Conservation (phyloP, 1,140 invertebrate species). For the Cryptotermes secundus region DNA sequence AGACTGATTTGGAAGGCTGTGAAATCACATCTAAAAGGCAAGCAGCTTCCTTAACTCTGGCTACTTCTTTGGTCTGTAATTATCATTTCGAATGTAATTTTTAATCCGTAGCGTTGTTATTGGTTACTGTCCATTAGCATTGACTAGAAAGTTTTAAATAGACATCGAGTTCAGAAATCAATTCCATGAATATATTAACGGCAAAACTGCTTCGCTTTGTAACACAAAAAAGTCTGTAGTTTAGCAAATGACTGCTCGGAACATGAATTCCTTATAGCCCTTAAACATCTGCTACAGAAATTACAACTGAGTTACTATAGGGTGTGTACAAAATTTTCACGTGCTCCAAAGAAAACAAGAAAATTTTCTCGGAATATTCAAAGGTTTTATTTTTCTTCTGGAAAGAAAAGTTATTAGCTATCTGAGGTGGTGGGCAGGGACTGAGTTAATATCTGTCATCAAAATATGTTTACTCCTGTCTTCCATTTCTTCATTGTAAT, state of each 20-base stretch:
- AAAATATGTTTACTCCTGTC: not conserved
- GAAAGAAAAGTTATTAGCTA: too few relatives aligned
- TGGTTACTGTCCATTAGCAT: not conserved
- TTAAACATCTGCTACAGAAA: not conserved
- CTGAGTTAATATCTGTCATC: not conserved
- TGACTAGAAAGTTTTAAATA: not conserved
- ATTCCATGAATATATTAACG: not conserved
- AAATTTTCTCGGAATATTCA: too few relatives aligned
- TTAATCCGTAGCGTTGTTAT: not conserved
- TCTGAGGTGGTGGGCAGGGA: not conserved
- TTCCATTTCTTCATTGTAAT: not conserved
- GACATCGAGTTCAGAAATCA: not conserved
- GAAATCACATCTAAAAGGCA: too few relatives aligned
- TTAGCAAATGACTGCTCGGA: not conserved
- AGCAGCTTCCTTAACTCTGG: too few relatives aligned
- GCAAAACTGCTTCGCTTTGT: not conserved
- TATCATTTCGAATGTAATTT: not conserved
- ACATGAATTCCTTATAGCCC: too few relatives aligned
- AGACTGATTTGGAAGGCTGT: too few relatives aligned
- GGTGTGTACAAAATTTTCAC: not conserved
- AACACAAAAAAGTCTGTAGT: not conserved
- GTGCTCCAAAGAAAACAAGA: too few relatives aligned
- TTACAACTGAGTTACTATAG: not conserved
- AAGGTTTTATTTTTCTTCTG: too few relatives aligned
- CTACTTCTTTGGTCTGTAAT: not conserved